Conservation (phyloP, 2,888 invertebrate species). For the Xestobium rufovillosum region DNA sequence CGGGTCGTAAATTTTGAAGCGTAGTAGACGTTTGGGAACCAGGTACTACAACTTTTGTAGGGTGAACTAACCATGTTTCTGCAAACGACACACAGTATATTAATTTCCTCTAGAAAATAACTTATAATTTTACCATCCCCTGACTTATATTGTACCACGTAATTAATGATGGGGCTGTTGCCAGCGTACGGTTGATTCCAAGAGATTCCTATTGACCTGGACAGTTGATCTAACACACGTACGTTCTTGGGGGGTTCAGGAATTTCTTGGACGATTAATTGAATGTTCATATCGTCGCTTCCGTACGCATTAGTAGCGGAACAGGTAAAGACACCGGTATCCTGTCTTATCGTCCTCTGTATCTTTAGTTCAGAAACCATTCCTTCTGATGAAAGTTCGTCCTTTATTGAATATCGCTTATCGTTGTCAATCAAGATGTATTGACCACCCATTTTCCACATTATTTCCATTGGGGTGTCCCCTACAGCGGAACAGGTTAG, state of each 20-base stretch:
- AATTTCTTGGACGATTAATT: conserved; percentile 83
- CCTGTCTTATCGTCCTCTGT: conserved; percentile 75
- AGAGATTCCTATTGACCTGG: conserved; percentile 74
- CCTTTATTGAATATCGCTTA: conserved; percentile 67
- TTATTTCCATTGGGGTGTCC: conserved; percentile 80
- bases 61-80: conserved; percentile 78
- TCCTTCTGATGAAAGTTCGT: conserved; percentile 71
- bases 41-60: conserved; percentile 72
- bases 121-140: conserved; percentile 54
- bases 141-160: conserved; percentile 83
- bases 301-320: conserved; percentile 85
- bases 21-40: conserved; percentile 77
- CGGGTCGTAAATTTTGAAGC: conserved; percentile 74
- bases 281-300: conserved; percentile 83
- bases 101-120: background rate
- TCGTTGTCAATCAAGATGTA: conserved; percentile 67
- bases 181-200: conserved; percentile 89
- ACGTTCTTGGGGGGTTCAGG: conserved; percentile 86
- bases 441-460: conserved; percentile 74
- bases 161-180: conserved; percentile 81
- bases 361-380: conserved; percentile 81
- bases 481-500: conserved; percentile 82
- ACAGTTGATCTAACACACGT: conserved; percentile 75
- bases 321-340: conserved; percentile 84
- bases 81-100: conserved; percentile 15